Evolutionary conservation across 2,797 vertebrate genomes (phyloP).

Genomic region (Rhinophrynus dorsalis): DNA sequence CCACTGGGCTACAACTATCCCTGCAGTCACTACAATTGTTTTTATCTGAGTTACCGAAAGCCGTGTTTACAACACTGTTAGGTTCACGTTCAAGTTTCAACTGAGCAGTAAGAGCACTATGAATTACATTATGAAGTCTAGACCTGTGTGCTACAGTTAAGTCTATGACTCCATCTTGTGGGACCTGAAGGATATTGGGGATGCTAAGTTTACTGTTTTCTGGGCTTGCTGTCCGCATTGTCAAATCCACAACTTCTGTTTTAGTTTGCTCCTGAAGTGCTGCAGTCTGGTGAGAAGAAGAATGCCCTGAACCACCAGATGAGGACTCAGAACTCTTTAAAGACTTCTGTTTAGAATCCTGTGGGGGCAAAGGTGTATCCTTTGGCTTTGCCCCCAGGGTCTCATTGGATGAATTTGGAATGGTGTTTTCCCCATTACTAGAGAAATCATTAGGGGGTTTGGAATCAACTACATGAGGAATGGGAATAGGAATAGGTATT

Average conservation of each 20-base stretch:
- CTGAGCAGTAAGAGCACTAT: slow-evolving; percentile 82
- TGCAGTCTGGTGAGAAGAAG: slow-evolving; percentile 69
- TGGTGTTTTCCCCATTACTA: slow-evolving; percentile 79
- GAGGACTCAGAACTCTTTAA: slow-evolving; percentile 75
- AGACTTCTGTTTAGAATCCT: slow-evolving; percentile 79
- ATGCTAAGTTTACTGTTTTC: slow-evolving; percentile 70
- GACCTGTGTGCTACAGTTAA: slow-evolving; percentile 87
- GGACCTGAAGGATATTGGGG: slow-evolving; percentile 69
- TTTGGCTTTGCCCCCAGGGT: slow-evolving; percentile 75
- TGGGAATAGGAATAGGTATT: slow-evolving; percentile 94
- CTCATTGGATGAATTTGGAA: slow-evolving; percentile 77
- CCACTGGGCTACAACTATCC: slow-evolving; percentile 75
- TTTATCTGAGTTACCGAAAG: slow-evolving; percentile 71
- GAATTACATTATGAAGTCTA: slow-evolving; percentile 90
- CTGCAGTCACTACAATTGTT: slow-evolving; percentile 74
- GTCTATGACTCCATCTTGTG: slow-evolving; percentile 93
- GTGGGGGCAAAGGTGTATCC: slow-evolving; percentile 73
- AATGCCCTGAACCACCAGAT: slow-evolving; percentile 77
- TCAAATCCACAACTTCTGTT: slow-evolving; percentile 81
- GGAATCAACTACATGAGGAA: slow-evolving; percentile 82
- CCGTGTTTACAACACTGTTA: slow-evolving; percentile 70
- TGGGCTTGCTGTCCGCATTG: slow-evolving; percentile 82
- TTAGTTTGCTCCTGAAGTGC: slow-evolving; percentile 74
- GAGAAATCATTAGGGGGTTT: slow-evolving; percentile 84
- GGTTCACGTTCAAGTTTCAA: slow-evolving; percentile 88